A percentile compares a stretch with the other conserved stretches of the same genome.
These are phyloP conservation scores for Patagioenas fasciata DNA, from an alignment of 2,113 vertebrate species.

Conservation along the genomic window DNA sequence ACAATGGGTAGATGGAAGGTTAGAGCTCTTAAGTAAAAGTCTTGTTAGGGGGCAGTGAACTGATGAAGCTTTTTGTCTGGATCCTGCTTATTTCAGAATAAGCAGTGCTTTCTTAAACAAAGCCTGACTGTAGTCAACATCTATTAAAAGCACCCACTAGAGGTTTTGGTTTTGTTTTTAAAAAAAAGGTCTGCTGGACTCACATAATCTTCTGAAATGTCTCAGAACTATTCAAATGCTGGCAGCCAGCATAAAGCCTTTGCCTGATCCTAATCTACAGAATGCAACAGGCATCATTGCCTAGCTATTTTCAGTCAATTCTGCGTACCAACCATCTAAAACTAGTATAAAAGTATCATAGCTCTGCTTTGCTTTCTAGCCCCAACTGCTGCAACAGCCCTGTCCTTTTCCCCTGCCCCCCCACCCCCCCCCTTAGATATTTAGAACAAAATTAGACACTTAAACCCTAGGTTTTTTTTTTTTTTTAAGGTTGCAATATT, in stretches of 20 bases:
- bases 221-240: conserved; percentile 24
- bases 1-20: not conserved
- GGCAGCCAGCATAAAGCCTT: conserved; percentile 16
- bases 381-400: not conserved
- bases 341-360: not conserved
- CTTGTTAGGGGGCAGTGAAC: not conserved
- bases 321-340: not conserved
- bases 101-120: conserved; percentile 18
- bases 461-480: fast-evolving
- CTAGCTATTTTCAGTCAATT: conserved; percentile 11
- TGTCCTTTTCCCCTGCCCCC: not conserved
- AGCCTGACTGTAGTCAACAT: not conserved
- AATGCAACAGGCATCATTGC: not conserved
- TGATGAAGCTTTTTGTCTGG: not conserved
- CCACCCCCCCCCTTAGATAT: not conserved
- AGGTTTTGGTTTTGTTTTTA: not conserved
- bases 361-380: not conserved
- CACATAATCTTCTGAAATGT: conserved; percentile 35
- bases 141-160: conserved; percentile 4
- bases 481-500: not conserved
- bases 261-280: conserved; percentile 36
- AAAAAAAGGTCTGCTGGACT: not conserved
- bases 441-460: not conserved
- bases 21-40: not conserved
- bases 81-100: conserved; percentile 15